A percentile compares a stretch with the other conserved stretches of the same genome.
phyloP scores from a whole-genome alignment of 2,113 vertebrate genomes.

The Ellobius talpinus region DNA sequence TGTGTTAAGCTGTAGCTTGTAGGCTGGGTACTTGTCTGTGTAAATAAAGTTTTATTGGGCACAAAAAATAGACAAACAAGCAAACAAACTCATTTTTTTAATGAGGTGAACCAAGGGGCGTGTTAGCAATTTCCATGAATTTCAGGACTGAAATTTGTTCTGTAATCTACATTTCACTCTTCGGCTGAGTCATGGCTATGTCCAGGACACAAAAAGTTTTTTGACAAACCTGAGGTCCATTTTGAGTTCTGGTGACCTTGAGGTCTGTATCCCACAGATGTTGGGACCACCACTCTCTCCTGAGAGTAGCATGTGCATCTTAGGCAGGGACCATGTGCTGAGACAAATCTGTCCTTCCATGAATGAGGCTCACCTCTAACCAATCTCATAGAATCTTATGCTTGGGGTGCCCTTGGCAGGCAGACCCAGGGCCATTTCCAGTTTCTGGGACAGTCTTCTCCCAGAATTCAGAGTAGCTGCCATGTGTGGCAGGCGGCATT shows the following conservation, averaged over 20 bases:
- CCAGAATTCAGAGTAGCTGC: not conserved
- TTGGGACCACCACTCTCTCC: rapidly evolving
- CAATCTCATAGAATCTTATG: rapidly evolving
- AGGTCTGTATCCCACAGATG: not conserved
- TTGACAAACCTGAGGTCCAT: rapidly evolving
- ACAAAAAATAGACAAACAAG: constrained; percentile 1
- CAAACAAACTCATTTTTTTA: not conserved
- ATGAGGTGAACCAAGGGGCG: too few species aligned
- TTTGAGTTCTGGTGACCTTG: not conserved
- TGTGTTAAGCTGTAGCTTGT: not conserved
- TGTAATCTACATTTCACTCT: not conserved
- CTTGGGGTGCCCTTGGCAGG: not conserved
- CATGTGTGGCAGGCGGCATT: too few species aligned
- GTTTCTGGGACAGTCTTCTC: not conserved
- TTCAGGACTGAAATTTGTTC: not conserved
- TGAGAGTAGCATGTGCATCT: rapidly evolving
- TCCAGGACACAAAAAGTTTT: not conserved
- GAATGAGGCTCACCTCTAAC: not conserved
- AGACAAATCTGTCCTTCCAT: rapidly evolving
- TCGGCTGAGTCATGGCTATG: not conserved
- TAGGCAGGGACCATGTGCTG: rapidly evolving
- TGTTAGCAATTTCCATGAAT: not conserved
- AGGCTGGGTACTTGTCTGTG: not conserved
- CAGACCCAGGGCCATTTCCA: not conserved
- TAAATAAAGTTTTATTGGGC: constrained; percentile 56